Evolutionary conservation across 1,140 invertebrate genomes (phyloP).

Genomic region (Harpegnathos saltator): DNA sequence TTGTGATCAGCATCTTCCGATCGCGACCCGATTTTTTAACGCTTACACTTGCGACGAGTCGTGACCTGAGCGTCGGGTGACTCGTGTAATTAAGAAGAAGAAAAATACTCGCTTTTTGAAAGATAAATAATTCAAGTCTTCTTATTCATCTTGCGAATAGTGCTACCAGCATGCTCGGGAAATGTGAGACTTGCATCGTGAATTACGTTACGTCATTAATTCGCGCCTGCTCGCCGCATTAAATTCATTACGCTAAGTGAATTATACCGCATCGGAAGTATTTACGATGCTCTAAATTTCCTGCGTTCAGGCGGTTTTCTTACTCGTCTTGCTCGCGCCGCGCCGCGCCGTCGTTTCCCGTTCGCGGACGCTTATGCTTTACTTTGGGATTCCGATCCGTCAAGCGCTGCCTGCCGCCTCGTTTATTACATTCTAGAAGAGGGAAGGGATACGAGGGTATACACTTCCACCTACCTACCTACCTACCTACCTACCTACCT

Average conservation of each 20-base stretch:
- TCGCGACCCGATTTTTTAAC: no score
- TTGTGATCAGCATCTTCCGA: no score
- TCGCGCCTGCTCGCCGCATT: neutral
- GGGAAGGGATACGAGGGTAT: slow-evolving; percentile 5
- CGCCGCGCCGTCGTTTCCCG: neutral
- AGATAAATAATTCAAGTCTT: no score
- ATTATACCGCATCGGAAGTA: neutral
- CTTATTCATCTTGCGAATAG: no score
- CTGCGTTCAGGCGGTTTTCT: neutral
- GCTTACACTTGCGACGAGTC: no score
- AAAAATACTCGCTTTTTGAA: no score
- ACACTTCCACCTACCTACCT: slow-evolving; percentile 16
- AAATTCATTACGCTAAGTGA: neutral
- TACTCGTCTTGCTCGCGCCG: neutral
- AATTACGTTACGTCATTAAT: neutral
- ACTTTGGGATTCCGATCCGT: slow-evolving; percentile 41
- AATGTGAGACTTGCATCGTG: neutral
- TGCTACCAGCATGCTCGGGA: neutral
- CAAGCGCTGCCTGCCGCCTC: neutral
- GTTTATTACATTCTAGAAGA: slow-evolving; percentile 26
- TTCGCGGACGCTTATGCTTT: neutral
- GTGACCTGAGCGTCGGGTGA: no score
- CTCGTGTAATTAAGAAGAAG: no score
- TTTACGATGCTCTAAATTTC: slow-evolving; percentile 13
- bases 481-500: neutral